Conservation (phyloP, 2,113 vertebrate species). For the Callopanchax toddi region DNA sequence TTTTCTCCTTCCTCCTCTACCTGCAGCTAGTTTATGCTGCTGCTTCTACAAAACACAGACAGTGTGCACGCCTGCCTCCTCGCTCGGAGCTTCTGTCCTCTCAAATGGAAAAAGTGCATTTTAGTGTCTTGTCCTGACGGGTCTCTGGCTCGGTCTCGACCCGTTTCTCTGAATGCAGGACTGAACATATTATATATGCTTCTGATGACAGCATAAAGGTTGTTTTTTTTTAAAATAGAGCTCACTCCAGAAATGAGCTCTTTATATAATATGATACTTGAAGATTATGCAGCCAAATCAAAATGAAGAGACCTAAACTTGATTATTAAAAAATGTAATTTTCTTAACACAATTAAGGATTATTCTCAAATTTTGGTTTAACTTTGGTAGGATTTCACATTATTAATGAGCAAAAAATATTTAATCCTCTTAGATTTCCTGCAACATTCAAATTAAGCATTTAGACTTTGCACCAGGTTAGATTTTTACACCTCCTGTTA, state of each 20-base stretch:
- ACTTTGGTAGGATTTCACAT: too few relatives aligned
- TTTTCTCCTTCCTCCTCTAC: slow-evolving; percentile 19
- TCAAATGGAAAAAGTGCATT: slow-evolving; percentile 26
- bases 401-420: too few relatives aligned
- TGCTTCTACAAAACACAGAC: slow-evolving; percentile 33
- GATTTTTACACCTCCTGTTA: neutral
- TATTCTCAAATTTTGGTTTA: neutral
- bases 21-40: slow-evolving; percentile 22
- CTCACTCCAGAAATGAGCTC: neutral
- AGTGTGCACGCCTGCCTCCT: slow-evolving; percentile 22
- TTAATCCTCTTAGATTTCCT: too few relatives aligned
- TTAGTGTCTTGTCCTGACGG: slow-evolving; percentile 44
- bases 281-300: too few relatives aligned
- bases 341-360: too few relatives aligned
- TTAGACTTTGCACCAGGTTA: neutral
- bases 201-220: too few relatives aligned
- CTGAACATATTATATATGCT: neutral
- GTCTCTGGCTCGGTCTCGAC: slow-evolving; percentile 32
- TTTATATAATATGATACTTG: too few relatives aligned
- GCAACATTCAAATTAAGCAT: too few relatives aligned
- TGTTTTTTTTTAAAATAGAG: neutral
- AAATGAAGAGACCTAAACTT: too few relatives aligned
- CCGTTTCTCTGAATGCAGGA: slow-evolving; percentile 1
- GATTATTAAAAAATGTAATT: too few relatives aligned
- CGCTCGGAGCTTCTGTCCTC: slow-evolving; percentile 33